Base-by-base conservation (phyloP, 2,113 vertebrate species). In the Otocyon megalotis region DNA sequence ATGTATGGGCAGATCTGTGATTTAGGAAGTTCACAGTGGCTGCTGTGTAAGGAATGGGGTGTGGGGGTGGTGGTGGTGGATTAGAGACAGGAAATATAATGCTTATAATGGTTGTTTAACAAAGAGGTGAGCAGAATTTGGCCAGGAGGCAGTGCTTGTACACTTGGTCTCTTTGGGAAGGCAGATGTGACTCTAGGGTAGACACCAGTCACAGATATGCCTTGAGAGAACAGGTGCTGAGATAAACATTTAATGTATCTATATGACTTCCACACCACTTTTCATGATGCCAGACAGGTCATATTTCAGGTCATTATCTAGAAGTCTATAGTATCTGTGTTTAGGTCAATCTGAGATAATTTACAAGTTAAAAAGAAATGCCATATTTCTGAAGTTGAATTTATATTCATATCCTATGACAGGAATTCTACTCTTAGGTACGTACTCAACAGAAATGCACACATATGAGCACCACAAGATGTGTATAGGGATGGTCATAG, bases 291-390 rank as follows among this genome's bases (percentile, higher is more conserved):
- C 37, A 76, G 37, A 65, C 4, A n/a, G 53, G n/a, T 79, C n/a
- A 37, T 37, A 89, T 32, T 67, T 80, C n/a, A 92, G 35, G 0
- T 63, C 30, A 56, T 74, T 28, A 76, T 28, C 16, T 86, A 54
- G 11, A 90, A 63, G 69, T n/a, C 53, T 30, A 48, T 8, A 24
- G 16, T 91, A 84, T n/a, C 5, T 72, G 10, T n/a, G 35, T 63
- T 76, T 81, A 94, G 17, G 43, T 81, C 30, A 32, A 71, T 22
- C 48, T 54, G 5, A 63, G 26, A 65, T 13, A 56, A 16, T 20
- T 37, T 81, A 93, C 4, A 87, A 74, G 32, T 74, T 54, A 63
- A 97, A 92, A 84, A n/a, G 17, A 74, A 94, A 56, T 35, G 65
- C 2, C 32, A 74, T 20, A 84, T 63, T 69, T 54, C 12, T 58